Percentiles rank a stretch among this genome's conserved stretches.
phyloP scores from a whole-genome alignment of 2,888 invertebrate species.

The Opisthograptis luteolata region DNA sequence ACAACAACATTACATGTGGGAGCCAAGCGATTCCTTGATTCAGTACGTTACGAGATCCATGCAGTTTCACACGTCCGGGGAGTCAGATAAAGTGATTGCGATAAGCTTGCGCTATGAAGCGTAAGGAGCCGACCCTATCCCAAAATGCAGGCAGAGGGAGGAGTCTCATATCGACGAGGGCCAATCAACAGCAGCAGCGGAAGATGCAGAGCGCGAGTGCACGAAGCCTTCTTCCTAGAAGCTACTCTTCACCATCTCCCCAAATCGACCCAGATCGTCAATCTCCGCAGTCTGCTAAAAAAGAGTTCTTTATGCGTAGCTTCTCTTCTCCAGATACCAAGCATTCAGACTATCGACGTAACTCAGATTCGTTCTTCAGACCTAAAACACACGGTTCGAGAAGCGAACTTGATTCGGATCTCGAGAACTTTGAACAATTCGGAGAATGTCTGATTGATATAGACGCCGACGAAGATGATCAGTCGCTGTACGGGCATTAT shows the following conservation, averaged over 20 bases:
- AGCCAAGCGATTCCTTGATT: constrained; percentile 49
- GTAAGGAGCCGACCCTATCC: constrained; percentile 60
- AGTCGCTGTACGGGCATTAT: constrained; percentile 52
- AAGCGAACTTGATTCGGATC: constrained; percentile 72
- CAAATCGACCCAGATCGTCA: constrained; percentile 56
- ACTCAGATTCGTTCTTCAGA: constrained; percentile 67
- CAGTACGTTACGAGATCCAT: constrained; percentile 60
- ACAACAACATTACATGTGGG: constrained; percentile 63
- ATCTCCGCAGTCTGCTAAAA: constrained; percentile 43
- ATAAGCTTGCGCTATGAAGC: constrained; percentile 56
- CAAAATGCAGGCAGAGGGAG: constrained; percentile 59
- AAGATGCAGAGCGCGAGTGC: constrained; percentile 56
- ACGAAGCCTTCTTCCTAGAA: constrained; percentile 68
- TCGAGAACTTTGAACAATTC: constrained; percentile 74
- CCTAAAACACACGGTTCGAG: constrained; percentile 67
- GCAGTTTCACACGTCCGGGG: constrained; percentile 56
- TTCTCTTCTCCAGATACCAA: constrained; percentile 75
- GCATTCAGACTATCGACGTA: constrained; percentile 59
- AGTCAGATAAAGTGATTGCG: constrained; percentile 29
- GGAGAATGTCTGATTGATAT: constrained; percentile 76
- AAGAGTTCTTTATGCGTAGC: constrained; percentile 67
- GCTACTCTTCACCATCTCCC: constrained; percentile 71
- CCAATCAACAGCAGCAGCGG: constrained; percentile 68
- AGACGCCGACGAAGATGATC: constrained; percentile 70
- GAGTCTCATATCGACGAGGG: constrained; percentile 71